Base-by-base conservation (phyloP, 2,888 invertebrate species). In the Cataglyphis albicans region DNA sequence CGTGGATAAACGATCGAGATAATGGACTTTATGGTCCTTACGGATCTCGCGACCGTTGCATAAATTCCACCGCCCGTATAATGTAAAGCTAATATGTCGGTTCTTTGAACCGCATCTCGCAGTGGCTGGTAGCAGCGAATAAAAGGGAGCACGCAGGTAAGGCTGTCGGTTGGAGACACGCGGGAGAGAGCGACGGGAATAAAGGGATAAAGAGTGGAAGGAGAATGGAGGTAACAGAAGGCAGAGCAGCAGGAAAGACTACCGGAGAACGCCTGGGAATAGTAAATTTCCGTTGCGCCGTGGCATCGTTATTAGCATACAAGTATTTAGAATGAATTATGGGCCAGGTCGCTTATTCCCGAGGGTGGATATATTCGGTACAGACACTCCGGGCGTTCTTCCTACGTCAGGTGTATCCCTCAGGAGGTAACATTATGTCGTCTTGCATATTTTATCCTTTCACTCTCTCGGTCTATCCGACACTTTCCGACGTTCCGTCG, bases 291-390 rank as follows among this genome's bases (percentile, higher is more conserved):
- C 91, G 90, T 89, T 89, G 89, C 87, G 88, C 74, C 86, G 83
- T 84, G 83, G 86, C 89, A 84, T 85, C 86, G 91, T 91, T 91
- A 92, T 92, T 94, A 93, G 93, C 94, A 93, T 93, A 92, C 93
- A 91, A 92, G 93, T 93, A 93, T 92, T 92, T 93, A 91, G 92
- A 91, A 93, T 93, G 94, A 94, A 91, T 94, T 93, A 94, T 93
- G 92, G 87, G 89, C 89, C 86, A 85, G 86, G 73, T 85, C 76
- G 87, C 87, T 92, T 90, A 92, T 91, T 90, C 90, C 87, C 87
- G 74, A 76, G 89, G 90, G 89, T 84, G 84, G 87, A 87, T 89
- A 87, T 88, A 89, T 91, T 90, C 85, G 87, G 88, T 78, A 81
- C 80, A 84, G 84, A 65, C 72, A 59, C 67, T 64, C 84, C 81